A percentile compares a stretch with the other conserved stretches of the same genome.
Evolutionary conservation across 2,888 invertebrate genomes (phyloP).

Genomic region (Aleiodes leptofemur): DNA sequence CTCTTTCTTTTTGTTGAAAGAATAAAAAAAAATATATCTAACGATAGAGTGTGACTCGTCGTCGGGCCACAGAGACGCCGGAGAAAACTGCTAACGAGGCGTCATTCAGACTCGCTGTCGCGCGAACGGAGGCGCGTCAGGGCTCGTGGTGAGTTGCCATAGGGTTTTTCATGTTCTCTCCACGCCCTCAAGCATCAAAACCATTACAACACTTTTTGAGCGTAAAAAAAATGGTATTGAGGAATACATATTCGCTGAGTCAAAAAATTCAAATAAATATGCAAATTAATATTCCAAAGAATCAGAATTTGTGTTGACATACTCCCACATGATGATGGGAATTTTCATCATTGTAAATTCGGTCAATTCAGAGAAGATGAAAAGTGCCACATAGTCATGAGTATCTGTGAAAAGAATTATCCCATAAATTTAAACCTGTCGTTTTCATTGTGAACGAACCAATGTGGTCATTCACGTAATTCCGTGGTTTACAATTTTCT

Average conservation of each 20-base stretch:
- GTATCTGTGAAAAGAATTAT: conserved; percentile 46
- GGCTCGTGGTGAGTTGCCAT: conserved; percentile 12
- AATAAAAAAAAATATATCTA: conserved; percentile 49
- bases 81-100: conserved; percentile 64
- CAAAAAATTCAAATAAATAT: conserved; percentile 57
- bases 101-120: conserved; percentile 61
- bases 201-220: no score
- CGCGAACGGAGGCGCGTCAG: conserved; percentile 47
- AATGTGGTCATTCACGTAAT: conserved; percentile 22
- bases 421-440: conserved; percentile 1
- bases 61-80: background rate
- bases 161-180: background rate
- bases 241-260: background rate
- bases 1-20: no score
- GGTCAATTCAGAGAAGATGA: no score
- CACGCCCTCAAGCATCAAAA: no score
- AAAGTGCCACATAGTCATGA: conserved; percentile 26
- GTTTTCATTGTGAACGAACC: background rate
- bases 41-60: no score
- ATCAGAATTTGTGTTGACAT: conserved; percentile 30
- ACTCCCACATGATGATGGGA: background rate
- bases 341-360: background rate
- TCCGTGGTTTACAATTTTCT: conserved; percentile 41
- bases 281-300: conserved; percentile 55
- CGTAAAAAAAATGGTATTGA: background rate